phyloP scores from a whole-genome alignment of 2,113 vertebrate genomes.

The Nothobranchius kuhntae region DNA sequence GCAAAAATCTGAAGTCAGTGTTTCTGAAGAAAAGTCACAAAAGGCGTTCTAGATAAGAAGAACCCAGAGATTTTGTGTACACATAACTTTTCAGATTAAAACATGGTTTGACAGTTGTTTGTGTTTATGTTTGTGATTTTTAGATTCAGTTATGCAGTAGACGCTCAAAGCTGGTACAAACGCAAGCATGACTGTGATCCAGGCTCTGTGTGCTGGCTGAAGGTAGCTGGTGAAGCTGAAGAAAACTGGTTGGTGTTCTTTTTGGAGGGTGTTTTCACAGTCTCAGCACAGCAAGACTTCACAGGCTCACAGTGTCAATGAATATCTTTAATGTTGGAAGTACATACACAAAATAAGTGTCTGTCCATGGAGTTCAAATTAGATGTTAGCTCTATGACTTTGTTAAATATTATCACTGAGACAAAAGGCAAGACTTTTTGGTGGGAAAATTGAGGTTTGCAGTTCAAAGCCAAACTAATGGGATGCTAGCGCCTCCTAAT shows the following conservation, averaged over 20 bases:
- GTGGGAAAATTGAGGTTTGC: conserved; percentile 12
- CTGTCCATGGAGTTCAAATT: conserved; percentile 22
- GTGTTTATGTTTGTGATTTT: conserved; percentile 53
- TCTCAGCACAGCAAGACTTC: conserved; percentile 52
- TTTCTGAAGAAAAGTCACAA: conserved; percentile 28
- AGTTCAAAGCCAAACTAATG: conserved; percentile 42
- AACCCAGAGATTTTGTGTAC: conserved; percentile 52
- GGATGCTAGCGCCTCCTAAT: neutral
- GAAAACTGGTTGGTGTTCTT: conserved; percentile 37
- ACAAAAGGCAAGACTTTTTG: conserved; percentile 3
- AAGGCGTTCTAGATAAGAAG: conserved; percentile 49
- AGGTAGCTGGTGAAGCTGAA: conserved; percentile 1
- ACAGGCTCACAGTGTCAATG: conserved; percentile 51
- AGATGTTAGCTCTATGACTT: conserved; percentile 40
- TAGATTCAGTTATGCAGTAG: conserved; percentile 35
- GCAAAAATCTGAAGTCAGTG: conserved; percentile 12
- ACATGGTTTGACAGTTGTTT: conserved; percentile 58
- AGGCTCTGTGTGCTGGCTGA: conserved; percentile 23
- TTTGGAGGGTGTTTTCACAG: conserved; percentile 52
- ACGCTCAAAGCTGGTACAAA: conserved; percentile 55
- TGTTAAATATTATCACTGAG: conserved; percentile 29
- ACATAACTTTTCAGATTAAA: conserved; percentile 43
- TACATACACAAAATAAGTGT: conserved; percentile 43
- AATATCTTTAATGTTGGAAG: conserved; percentile 52
- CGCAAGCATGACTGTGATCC: conserved; percentile 12